Conservation (phyloP, 1,140 invertebrate species). For the Zaprionus vittiger region DNA sequence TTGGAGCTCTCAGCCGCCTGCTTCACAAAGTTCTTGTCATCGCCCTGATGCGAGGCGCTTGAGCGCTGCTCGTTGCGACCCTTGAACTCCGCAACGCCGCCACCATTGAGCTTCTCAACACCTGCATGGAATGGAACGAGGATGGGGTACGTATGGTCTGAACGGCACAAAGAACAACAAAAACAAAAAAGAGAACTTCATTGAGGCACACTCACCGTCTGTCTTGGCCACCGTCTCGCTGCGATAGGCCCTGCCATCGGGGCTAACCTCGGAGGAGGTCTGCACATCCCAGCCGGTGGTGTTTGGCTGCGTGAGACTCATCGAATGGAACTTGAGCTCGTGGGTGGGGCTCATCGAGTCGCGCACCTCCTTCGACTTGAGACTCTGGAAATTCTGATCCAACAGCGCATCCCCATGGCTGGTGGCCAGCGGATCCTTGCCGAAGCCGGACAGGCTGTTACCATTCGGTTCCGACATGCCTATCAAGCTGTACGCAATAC, state of each 20-base stretch:
- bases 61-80: slow-evolving; percentile 86
- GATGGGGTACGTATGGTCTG: slow-evolving; percentile 36
- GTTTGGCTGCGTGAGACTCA: slow-evolving; percentile 72
- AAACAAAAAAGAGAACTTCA: not conserved
- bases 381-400: slow-evolving; percentile 90
- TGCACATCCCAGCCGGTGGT: slow-evolving; percentile 85
- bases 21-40: slow-evolving; percentile 87
- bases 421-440: slow-evolving; percentile 83
- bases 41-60: slow-evolving; percentile 86
- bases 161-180: not conserved
- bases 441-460: slow-evolving; percentile 60
- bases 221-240: slow-evolving; percentile 77
- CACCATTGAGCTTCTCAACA: slow-evolving; percentile 86
- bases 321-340: slow-evolving; percentile 80
- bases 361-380: slow-evolving; percentile 91
- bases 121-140: slow-evolving; percentile 71
- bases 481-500: slow-evolving; percentile 1
- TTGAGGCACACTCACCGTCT: slow-evolving; percentile 68
- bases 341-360: slow-evolving; percentile 90
- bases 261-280: slow-evolving; percentile 83
- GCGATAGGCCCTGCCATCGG: slow-evolving; percentile 84
- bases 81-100: slow-evolving; percentile 86
- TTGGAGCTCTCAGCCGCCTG: slow-evolving; percentile 86
- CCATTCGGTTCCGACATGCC: slow-evolving; percentile 82
- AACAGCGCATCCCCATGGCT: slow-evolving; percentile 88